Base-by-base conservation (phyloP, 2,113 vertebrate species). In the Pleuronectes platessa region DNA sequence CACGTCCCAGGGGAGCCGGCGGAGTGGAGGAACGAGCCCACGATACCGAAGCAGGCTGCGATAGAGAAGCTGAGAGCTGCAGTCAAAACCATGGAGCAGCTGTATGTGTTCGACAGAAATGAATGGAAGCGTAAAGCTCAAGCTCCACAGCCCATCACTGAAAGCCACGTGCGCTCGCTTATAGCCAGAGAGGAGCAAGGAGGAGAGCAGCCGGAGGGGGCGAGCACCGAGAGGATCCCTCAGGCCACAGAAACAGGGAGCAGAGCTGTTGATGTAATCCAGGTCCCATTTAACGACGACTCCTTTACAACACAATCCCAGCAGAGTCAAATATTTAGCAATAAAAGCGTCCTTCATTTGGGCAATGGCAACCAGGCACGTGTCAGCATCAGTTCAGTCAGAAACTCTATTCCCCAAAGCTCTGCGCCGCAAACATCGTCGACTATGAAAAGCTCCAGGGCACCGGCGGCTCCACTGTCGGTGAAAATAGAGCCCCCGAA, bases 71-170 rank as follows among this genome's bases (percentile, higher is more conserved):
- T 99, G 21, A 97, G 96, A 9, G 98, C 98, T 0, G 98, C 98
- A 0, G 97, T 99, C 31, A 94, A 96, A 80, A 98, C 96, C 5
- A 99, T 99, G 98, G 98, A 99, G 68, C 96, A 98, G 83, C 95
- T 98, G 3, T 99, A 98, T 63, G 96, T 97, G 76, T 98, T 96
- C 86, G 94, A 96, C 78, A 93, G 95, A 37, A 95, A 97, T 5
- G 97, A 98, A 73, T 99, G 98, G 98, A 98, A 97, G 85, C 96
- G 98, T 37, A 97, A 96, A 83, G 95, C 93, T 8, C 94, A 97
- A 65, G 84, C 92, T 37, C 95, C 96, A 2, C 85, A 92, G 20
- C 95, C 94, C 1, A 90, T 96, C 77, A 92, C 93, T 0, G 95
- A 93, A 84, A 98, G 97, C 81, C 97, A 98, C 0, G 96, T 98